Conservation (phyloP, 1,140 invertebrate species). For the Leptinotarsa undecemlineata region DNA sequence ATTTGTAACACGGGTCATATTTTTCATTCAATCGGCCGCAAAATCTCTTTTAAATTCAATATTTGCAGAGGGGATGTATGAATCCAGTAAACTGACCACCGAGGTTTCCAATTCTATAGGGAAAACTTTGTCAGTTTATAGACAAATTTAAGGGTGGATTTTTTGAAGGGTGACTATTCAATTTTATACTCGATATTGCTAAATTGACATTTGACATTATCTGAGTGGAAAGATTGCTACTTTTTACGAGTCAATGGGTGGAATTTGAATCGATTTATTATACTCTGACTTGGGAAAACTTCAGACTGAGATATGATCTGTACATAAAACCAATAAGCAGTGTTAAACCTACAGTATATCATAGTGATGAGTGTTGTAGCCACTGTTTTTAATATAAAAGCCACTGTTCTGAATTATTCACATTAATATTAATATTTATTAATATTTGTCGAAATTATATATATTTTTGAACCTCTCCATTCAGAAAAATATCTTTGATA, state of each 20-base stretch:
- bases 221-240: background rate
- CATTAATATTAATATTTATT: too few relatives aligned
- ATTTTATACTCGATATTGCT: slow-evolving; percentile 18
- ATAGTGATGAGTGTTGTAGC: too few relatives aligned
- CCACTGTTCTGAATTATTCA: too few relatives aligned
- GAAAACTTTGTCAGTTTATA: slow-evolving; percentile 30
- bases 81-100: slow-evolving; percentile 23
- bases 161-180: slow-evolving; percentile 28
- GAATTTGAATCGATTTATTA: slow-evolving; percentile 1
- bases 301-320: too few relatives aligned
- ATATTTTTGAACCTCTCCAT: too few relatives aligned
- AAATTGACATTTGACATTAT: slow-evolving; percentile 21
- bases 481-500: too few relatives aligned
- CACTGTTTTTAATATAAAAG: too few relatives aligned
- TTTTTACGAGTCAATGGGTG: slow-evolving; percentile 13
- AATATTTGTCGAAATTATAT: too few relatives aligned
- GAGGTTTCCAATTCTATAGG: slow-evolving; percentile 24
- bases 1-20: slow-evolving; percentile 15
- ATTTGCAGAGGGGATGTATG: slow-evolving; percentile 25
- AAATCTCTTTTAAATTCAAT: slow-evolving; percentile 32
- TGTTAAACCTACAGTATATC: too few relatives aligned
- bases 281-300: background rate
- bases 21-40: slow-evolving; percentile 23
- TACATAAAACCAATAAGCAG: too few relatives aligned
- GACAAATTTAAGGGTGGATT: slow-evolving; percentile 30